A percentile compares a stretch with the other conserved stretches of the same genome.
These are phyloP conservation scores for Nyctalus aviator DNA, from an alignment of 2,797 vertebrate species.

Conservation along the genomic window DNA sequence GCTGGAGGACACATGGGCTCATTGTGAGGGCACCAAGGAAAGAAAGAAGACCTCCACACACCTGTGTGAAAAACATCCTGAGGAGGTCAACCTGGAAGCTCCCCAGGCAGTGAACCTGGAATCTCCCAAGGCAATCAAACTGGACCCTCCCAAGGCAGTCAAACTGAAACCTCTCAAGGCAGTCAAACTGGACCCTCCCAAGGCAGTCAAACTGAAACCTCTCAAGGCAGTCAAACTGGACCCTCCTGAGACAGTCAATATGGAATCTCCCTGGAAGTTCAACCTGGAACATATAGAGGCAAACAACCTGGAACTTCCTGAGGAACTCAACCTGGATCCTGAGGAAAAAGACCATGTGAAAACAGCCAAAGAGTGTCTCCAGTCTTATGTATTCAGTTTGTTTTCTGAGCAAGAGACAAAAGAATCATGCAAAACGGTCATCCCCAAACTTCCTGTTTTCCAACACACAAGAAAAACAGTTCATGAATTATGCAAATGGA, in stretches of 20 bases:
- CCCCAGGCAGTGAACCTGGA: not conserved
- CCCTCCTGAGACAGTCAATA: not conserved
- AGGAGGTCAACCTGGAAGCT: not conserved
- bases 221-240: not conserved
- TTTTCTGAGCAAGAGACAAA: not conserved
- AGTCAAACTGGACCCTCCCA: not conserved
- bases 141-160: not conserved
- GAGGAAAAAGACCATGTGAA: rapidly evolving
- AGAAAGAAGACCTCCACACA: not conserved
- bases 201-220: not conserved
- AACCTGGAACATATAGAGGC: not conserved
- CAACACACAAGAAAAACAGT: not conserved
- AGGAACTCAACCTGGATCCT: not conserved
- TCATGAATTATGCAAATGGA: not conserved
- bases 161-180: not conserved
- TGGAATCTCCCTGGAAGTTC: not conserved
- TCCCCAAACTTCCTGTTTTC: rapidly evolving
- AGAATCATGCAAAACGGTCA: not conserved
- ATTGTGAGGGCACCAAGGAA: not conserved
- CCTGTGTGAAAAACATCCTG: not conserved
- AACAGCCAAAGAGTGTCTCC: not conserved
- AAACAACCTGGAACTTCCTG: too few species aligned
- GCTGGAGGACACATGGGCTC: constrained; percentile 64
- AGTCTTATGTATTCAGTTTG: not conserved
- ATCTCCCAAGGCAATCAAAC: too few species aligned